Evolutionary conservation across 2,888 invertebrate genomes (phyloP), one percentile per base, ranked within the genome.

Genomic region (Danaus chrysippus): DNA sequence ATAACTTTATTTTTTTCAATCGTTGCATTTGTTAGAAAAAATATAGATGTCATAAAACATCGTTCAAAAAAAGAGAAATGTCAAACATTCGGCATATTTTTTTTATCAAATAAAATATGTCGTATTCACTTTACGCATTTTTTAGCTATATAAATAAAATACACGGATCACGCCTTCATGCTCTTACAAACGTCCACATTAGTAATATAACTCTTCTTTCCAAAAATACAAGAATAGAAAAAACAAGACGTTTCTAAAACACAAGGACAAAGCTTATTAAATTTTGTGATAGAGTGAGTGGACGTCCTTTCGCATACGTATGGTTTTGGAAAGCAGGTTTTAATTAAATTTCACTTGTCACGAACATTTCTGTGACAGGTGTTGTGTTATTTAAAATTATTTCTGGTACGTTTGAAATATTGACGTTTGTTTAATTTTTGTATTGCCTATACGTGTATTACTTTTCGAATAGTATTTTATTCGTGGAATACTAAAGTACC

Each of bases 341-440:
- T 77, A 79, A 83, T 82, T 79, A 80, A 77, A 78, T 75, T 67
- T 71, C 70, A 72, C 73, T 72, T 70, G 74, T 74, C 72, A 72
- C 61, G 58, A 64, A 72, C 68, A 64, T 64, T 68, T 64, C 61
- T 63, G 68, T 67, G 73, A 73, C 79, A 80, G 78, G 74, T 77
- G 80, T 70, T 68, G 70, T 68, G 70, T 66, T 69, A 62, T 70
- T 73, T 76, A 70, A 68, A 68, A 80, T 81, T 79, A 79, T 76
- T 72, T 68, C 75, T 74, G 11, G 72, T 71, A 42, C 52, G 23
- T 43, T 3, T 41, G 63, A 61, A 13, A 57, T 17, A 52, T 59
- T 12, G 54, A 44, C 42, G 13, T 54, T 34, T n/a, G 49, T 55
- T 52, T 42, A 42, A 10, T 42, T 17, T 49, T 17, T 3, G 49